Base-by-base conservation (phyloP, 2,113 vertebrate genomes). In the Acrocephalus arundinaceus region DNA sequence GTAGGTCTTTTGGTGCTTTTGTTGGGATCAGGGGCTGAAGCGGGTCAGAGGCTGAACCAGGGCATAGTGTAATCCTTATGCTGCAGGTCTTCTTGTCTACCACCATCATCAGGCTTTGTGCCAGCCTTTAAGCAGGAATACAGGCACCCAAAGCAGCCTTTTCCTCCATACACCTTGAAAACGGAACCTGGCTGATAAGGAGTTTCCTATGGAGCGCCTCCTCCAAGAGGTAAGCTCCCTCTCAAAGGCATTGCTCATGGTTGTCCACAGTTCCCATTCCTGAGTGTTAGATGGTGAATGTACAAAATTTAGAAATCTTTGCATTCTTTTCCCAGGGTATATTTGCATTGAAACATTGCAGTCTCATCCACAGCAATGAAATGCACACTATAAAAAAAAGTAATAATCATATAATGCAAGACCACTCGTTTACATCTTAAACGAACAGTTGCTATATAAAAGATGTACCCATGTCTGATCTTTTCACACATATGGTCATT, bases 401-500 rank as follows among this genome's bases (percentile, higher is more conserved):
- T 10, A 54, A 79, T 30, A 78, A 82, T 66, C 25, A 13, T 45
- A 43, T 31, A 91, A 59, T 1, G 0, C 22, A 63, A 72, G 52
- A 84, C 67, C 46, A 52, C 62, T 86, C 19, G 16, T 78, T 77
- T 52, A n/a, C 25, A 39, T 30, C 30, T 24, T 87, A 93, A 85
- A 79, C 0, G 8, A 86, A 54, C 21, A 51, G 83, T 85, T 73
- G 37, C n/a, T 87, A 10, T 87, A 63, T 72, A 75, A 81, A 88
- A 94, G 49, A 70, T 63, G 35, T 62, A 76, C 59, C 37, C 37
- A 5, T 88, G 54, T 81, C 72, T 92, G 86, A 85, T 91, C 92
- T 80, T 93, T 92, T 89, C 82, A 76, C 65, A 84, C 52, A 54
- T 91, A 66, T 15, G 58, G 67, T 89, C 84, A 87, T 94, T 93